Percentiles rank a stretch among this genome's conserved stretches.
Evolutionary conservation across 2,113 vertebrate genomes (phyloP).

Genomic region (Rallus limicola): DNA sequence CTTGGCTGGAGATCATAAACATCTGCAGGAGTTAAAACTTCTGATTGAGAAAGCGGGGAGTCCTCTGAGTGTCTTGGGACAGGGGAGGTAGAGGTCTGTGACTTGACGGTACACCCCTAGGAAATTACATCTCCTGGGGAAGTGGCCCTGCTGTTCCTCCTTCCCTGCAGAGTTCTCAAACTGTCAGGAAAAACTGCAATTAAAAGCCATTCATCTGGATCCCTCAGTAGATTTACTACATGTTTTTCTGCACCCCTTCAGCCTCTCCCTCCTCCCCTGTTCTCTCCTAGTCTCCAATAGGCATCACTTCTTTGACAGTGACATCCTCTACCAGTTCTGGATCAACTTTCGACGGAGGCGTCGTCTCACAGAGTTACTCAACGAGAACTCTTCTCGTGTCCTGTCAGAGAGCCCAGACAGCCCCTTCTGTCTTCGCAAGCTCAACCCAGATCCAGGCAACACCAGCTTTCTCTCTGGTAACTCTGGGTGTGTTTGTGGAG

Average conservation of each 20-base stretch:
- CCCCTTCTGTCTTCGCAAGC: constrained; percentile 81
- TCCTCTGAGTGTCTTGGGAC: background rate
- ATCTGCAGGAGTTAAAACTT: background rate
- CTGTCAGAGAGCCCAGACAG: constrained; percentile 72
- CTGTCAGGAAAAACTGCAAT: background rate
- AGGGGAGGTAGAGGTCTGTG: background rate
- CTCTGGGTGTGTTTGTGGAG: background rate
- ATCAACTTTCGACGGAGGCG: constrained; percentile 82
- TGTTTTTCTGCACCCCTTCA: background rate
- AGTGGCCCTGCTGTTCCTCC: background rate
- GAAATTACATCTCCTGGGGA: background rate
- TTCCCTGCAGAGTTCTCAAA: background rate
- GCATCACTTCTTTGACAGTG: constrained; percentile 85
- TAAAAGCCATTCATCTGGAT: background rate
- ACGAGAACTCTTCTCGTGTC: constrained; percentile 58
- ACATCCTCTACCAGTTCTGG: constrained; percentile 85
- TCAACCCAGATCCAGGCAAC: constrained; percentile 56
- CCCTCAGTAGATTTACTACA: background rate
- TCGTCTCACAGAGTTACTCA: constrained; percentile 80
- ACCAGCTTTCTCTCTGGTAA: constrained; percentile 82
- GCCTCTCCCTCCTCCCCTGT: background rate
- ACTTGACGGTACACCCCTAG: background rate
- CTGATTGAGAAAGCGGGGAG: background rate
- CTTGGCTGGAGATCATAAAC: background rate
- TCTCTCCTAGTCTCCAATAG: constrained; percentile 77